Evolutionary conservation across 2,113 vertebrate genomes (phyloP), one percentile per base, ranked within the genome.

Genomic region (Poicephalus gulielmi): DNA sequence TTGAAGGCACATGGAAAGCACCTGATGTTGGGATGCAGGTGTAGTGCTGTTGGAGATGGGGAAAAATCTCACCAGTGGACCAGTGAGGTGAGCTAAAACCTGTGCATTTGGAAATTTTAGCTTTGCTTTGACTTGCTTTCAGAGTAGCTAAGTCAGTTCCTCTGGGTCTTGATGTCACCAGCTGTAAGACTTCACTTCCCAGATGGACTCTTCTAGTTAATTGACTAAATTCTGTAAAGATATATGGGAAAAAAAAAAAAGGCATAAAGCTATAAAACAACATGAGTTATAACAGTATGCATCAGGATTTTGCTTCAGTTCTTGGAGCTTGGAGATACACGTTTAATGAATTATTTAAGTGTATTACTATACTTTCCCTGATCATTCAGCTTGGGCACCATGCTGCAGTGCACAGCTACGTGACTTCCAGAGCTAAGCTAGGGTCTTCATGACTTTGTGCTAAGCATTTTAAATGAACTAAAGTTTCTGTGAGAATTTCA

Each of bases 1-100:
- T 66, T 5, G 1, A 47, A n/a, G n/a, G 30, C 44, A 35, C 9
- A 4, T 23, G 5, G 28, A 14, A 57, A 25, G 9, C 1, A 1
- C 11, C 28, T 0, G 6, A 39, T 41, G 30, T 11, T 20, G 35
- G n/a, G 27, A 7, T n/a, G 35, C 23, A 39, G 25, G 15, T 14
- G n/a, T 15, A 37, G 30, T 35, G 41, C 19, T 33, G 35, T 1
- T 4, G 17, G 47, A 43, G 55, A 24, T 33, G 53, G 16, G 53
- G 23, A 62, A 55, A 68, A 17, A n/a, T 30, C 37, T 39, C 37
- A 39, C 37, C 37, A 67, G 49, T 62, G 46, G 41, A 47, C 16
- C 10, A 22, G 33, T 0, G 2, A 71, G 46, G 5, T 68, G n/a
- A 79, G 16, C 30, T 17, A 31, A 43, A 67, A 67, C 3, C 18